These are phyloP conservation scores for Channallabes apus DNA, from an alignment of 2,797 vertebrate species.

Conservation along the genomic window DNA sequence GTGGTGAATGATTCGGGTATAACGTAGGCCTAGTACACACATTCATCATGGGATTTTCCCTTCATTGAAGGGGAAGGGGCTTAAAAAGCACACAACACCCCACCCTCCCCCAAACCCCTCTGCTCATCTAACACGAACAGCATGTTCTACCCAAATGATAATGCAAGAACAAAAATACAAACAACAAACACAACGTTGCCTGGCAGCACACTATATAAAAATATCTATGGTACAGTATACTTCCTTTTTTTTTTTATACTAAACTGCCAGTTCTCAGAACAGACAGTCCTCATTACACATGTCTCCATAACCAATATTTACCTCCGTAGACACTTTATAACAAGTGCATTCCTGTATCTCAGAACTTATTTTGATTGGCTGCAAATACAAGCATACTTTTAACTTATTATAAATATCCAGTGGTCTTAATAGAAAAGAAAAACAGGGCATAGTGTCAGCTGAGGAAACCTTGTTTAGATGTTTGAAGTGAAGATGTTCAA, in stretches of 20 bases:
- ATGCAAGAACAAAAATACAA: not conserved
- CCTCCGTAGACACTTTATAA: not conserved
- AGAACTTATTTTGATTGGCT: not conserved
- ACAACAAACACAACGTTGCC: not conserved
- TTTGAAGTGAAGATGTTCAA: not conserved
- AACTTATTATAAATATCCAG: not conserved
- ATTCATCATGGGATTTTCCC: not conserved
- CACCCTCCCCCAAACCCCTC: not conserved
- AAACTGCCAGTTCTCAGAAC: not conserved
- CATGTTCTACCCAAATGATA: not conserved
- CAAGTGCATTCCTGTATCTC: not conserved
- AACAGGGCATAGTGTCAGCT: not conserved
- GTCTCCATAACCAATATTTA: not conserved
- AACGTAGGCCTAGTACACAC: not conserved
- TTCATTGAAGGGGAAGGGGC: not conserved
- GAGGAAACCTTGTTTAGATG: not conserved
- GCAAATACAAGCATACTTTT: not conserved
- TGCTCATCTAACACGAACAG: not conserved
- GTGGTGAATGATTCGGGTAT: not conserved
- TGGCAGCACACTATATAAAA: not conserved
- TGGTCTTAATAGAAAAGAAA: not conserved
- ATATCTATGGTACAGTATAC: not conserved
- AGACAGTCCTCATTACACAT: not conserved
- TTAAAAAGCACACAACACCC: not conserved
- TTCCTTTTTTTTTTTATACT: not conserved